Conservation (phyloP, 2,113 vertebrate species). For the Probosciger aterrimus region DNA sequence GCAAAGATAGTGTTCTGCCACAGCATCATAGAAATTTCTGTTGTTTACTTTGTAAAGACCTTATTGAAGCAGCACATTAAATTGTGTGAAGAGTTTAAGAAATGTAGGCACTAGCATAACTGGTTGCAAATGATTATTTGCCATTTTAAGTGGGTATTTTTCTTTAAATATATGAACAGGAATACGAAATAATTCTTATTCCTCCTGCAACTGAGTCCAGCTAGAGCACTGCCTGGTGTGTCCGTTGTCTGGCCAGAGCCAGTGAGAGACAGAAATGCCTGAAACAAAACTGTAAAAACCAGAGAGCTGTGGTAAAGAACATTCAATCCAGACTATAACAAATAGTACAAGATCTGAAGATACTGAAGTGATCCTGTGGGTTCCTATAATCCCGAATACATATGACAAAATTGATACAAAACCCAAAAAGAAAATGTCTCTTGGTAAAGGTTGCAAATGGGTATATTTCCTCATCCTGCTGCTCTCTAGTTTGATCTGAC, state of each 20-base stretch:
- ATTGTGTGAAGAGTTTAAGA: background rate
- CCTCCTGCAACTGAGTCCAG: background rate
- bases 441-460: background rate
- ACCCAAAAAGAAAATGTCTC: background rate
- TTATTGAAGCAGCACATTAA: background rate
- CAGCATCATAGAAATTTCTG: background rate
- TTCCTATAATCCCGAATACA: background rate
- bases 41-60: background rate
- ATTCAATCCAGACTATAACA: conserved; percentile 24
- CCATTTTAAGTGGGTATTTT: background rate
- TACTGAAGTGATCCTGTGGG: background rate
- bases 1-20: background rate
- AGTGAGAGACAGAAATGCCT: conserved; percentile 12
- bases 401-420: background rate
- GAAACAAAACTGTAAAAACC: conserved; percentile 26
- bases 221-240: background rate
- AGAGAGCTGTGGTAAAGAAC: background rate
- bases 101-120: background rate
- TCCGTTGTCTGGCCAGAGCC: background rate
- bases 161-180: background rate
- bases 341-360: conserved; percentile 24
- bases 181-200: background rate
- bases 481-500: background rate
- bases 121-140: background rate
- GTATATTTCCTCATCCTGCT: background rate